Evolutionary conservation across 2,888 invertebrate genomes (phyloP).

Genomic region (Clanis bilineata): DNA sequence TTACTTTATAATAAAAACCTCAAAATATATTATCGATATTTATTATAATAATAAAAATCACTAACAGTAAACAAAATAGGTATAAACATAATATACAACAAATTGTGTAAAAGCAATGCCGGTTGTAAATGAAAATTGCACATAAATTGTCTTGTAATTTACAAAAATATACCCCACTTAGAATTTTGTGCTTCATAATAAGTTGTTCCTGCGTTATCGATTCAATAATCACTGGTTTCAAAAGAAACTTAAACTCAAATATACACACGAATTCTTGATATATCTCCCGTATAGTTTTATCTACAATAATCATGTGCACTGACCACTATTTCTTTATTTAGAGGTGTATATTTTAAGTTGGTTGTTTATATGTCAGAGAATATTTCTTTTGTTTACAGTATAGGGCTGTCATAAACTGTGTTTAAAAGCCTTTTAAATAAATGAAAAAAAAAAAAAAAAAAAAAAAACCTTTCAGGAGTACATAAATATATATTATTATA

Average conservation of each 20-base stretch:
- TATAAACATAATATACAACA: constrained; percentile 42
- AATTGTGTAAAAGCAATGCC: constrained; percentile 20
- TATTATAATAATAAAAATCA: constrained; percentile 35
- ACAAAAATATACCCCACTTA: not conserved
- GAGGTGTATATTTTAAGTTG: no score
- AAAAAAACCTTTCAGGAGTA: no score
- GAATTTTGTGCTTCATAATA: not conserved
- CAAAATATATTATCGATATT: constrained; percentile 49
- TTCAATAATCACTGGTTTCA: not conserved
- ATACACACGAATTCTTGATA: no score
- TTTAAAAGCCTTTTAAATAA: no score
- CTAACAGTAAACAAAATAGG: constrained; percentile 48
- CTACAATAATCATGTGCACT: no score
- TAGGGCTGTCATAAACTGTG: no score
- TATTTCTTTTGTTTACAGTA: no score
- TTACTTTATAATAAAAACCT: constrained; percentile 28
- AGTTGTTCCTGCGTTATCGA: not conserved
- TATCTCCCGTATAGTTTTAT: no score
- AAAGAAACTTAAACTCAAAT: not conserved
- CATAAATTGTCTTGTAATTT: not conserved
- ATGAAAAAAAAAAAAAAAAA: no score
- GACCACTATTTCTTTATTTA: no score
- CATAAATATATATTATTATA: no score
- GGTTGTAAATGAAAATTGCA: not conserved
- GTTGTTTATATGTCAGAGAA: no score